A percentile compares a stretch with the other conserved stretches of the same genome.
These are phyloP conservation scores for Bubo bubo DNA, from an alignment of 2,113 vertebrate genomes.

Conservation along the genomic window DNA sequence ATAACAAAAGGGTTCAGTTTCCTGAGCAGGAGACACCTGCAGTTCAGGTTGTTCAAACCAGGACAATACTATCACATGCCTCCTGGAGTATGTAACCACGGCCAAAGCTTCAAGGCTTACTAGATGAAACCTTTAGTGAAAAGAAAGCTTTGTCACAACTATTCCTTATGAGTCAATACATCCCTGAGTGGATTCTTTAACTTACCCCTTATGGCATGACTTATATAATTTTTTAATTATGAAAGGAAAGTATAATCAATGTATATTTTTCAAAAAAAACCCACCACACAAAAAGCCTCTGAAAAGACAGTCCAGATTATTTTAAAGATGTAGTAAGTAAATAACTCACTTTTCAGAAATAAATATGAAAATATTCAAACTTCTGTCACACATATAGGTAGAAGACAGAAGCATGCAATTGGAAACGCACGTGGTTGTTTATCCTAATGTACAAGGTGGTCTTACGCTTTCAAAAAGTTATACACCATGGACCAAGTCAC, in stretches of 20 bases:
- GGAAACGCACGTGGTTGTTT: background rate
- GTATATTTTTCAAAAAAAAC: background rate
- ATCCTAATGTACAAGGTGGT: background rate
- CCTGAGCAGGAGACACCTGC: background rate
- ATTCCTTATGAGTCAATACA: background rate
- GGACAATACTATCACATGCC: rapidly evolving
- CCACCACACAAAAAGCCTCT: background rate
- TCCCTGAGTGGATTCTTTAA: background rate
- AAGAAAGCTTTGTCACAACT: background rate
- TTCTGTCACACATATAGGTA: background rate
- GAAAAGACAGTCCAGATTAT: background rate
- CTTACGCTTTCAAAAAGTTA: background rate
- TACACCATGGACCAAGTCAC: background rate
- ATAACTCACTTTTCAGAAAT: background rate
- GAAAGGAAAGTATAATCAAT: background rate
- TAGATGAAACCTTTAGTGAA: background rate
- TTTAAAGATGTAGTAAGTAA: background rate
- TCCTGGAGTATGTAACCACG: background rate
- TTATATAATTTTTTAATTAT: background rate
- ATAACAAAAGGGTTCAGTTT: background rate
- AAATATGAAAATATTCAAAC: background rate
- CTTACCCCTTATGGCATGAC: background rate
- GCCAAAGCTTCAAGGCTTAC: background rate
- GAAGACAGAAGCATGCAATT: background rate
- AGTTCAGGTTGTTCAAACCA: background rate